phyloP scores from a whole-genome alignment of 2,888 invertebrate species.

The Tyria jacobaeae region DNA sequence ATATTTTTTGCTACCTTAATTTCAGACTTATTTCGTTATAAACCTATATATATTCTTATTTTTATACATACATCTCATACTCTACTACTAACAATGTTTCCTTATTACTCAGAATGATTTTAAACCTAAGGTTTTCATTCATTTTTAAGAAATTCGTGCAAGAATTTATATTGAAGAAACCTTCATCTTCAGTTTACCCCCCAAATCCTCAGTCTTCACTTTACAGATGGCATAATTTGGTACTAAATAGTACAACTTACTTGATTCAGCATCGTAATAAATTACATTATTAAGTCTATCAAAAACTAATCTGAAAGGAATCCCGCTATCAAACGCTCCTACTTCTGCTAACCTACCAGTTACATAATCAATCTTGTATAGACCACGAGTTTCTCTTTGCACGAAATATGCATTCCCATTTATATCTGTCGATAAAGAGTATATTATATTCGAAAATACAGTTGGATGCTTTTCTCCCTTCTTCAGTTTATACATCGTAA shows the following conservation, averaged over 20 bases:
- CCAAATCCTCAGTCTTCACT: constrained; percentile 53
- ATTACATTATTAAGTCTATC: constrained; percentile 71
- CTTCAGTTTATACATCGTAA: constrained; percentile 60
- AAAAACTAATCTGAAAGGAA: constrained; percentile 63
- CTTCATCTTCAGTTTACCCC: constrained; percentile 44
- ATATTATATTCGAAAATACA: constrained; percentile 63
- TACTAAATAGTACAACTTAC: constrained; percentile 64
- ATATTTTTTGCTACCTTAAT: neutral
- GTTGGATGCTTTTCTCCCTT: constrained; percentile 57
- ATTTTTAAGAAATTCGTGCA: neutral
- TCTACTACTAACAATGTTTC: no score
- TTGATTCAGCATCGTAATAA: constrained; percentile 63
- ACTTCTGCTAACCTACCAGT: constrained; percentile 55
- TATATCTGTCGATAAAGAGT: constrained; percentile 65
- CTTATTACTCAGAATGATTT: neutral
- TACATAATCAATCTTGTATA: constrained; percentile 67
- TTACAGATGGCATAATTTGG: constrained; percentile 66
- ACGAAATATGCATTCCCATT: constrained; percentile 65
- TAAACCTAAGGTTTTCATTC: neutral
- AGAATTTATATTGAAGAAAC: constrained; percentile 25
- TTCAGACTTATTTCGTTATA: neutral
- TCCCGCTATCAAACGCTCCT: constrained; percentile 64
- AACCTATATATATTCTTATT: neutral
- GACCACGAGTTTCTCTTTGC: constrained; percentile 61
- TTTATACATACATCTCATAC: no score